Percentiles rank a stretch among this genome's conserved stretches.
Conservation (phyloP, 2,113 vertebrate genomes). For the Blennius ocellaris region DNA sequence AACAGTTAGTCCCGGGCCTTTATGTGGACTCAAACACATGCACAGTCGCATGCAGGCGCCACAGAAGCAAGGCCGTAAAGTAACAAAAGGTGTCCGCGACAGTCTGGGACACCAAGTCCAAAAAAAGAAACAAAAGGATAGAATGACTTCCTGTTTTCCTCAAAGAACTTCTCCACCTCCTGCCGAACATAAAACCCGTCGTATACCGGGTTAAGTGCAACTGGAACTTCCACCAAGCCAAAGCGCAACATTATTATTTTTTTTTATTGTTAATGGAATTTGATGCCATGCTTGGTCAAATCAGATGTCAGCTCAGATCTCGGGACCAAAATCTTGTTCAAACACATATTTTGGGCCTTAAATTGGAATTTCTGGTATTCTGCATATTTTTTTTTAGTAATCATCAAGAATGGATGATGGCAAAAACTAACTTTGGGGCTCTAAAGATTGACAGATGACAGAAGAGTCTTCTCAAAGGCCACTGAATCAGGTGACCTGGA, state of each 20-base stretch:
- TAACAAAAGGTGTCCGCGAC: constrained; percentile 61
- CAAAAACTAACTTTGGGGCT: too few relatives aligned
- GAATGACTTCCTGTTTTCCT: constrained; percentile 75
- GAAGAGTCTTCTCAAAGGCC: too few relatives aligned
- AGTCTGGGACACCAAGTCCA: constrained; percentile 63
- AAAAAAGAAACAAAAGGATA: constrained; percentile 66
- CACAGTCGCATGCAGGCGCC: neutral
- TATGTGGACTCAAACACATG: neutral
- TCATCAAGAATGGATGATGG: too few relatives aligned
- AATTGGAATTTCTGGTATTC: too few relatives aligned
- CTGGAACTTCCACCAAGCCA: constrained; percentile 2
- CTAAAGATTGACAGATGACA: too few relatives aligned
- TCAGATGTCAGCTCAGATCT: neutral
- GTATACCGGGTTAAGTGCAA: constrained; percentile 38
- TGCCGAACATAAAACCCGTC: constrained; percentile 34
- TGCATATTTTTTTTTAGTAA: too few relatives aligned
- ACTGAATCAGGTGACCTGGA: too few relatives aligned
- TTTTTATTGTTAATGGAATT: neutral
- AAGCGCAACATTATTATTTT: neutral
- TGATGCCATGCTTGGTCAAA: neutral
- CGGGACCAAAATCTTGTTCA: neutral
- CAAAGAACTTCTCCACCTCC: constrained; percentile 62
- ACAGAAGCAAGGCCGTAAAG: constrained; percentile 41
- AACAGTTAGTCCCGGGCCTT: too few relatives aligned
- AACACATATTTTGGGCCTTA: too few relatives aligned